phyloP scores from a whole-genome alignment of 2,888 invertebrate genomes.

The Drosophila lacicola region DNA sequence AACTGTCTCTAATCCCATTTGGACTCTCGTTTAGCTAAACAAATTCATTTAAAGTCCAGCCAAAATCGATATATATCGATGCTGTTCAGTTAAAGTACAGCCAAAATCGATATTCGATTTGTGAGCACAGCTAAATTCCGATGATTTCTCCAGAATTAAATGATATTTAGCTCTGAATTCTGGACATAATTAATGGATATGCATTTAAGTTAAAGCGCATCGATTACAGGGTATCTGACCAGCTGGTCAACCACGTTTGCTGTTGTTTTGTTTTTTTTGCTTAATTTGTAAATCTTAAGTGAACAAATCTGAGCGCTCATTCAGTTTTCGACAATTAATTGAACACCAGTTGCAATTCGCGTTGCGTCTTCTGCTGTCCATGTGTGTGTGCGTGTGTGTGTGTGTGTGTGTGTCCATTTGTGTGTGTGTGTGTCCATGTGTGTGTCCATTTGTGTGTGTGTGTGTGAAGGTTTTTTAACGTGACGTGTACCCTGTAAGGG shows the following conservation, averaged over 20 bases:
- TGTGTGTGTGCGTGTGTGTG: background rate
- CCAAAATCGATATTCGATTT: too few relatives aligned
- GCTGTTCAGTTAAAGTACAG: background rate
- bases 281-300: constrained; percentile 52
- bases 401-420: background rate
- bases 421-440: too few relatives aligned
- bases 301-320: constrained; percentile 44
- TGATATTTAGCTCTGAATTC: too few relatives aligned
- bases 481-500: too few relatives aligned
- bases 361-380: background rate
- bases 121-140: too few relatives aligned
- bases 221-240: background rate
- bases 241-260: background rate
- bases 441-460: too few relatives aligned
- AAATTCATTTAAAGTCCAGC: too few relatives aligned
- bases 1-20: too few relatives aligned
- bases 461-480: too few relatives aligned
- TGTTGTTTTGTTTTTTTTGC: constrained; percentile 15
- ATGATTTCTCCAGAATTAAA: too few relatives aligned
- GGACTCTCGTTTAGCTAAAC: too few relatives aligned
- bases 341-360: constrained; percentile 36
- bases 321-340: constrained; percentile 55
- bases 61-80: background rate
- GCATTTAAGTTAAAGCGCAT: background rate
- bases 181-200: too few relatives aligned